Evolutionary conservation across 2,113 vertebrate genomes (phyloP).

Genomic region (Ammodytes marinus): DNA sequence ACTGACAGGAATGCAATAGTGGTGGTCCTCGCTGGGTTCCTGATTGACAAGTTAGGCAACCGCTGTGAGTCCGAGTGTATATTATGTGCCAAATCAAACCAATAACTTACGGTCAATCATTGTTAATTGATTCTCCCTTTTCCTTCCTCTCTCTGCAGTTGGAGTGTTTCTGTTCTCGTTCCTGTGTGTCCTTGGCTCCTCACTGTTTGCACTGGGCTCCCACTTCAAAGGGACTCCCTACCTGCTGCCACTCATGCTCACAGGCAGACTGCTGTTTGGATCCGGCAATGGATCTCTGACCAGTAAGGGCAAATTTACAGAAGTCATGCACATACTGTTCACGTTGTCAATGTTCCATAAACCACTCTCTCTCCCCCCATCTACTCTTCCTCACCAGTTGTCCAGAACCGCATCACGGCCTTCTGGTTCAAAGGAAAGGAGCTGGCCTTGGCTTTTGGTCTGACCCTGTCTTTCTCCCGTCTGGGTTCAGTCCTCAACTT

Average conservation of each 20-base stretch:
- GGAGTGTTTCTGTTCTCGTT: constrained; percentile 88
- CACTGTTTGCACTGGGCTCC: constrained; percentile 88
- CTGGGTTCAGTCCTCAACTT: constrained; percentile 90
- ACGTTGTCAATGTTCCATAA: neutral
- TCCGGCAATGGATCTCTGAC: constrained; percentile 88
- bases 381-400: constrained; percentile 72
- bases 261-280: constrained; percentile 87
- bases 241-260: constrained; percentile 88
- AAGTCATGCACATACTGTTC: neutral
- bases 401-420: constrained; percentile 88
- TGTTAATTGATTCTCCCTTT: neutral
- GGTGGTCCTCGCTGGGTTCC: constrained; percentile 87
- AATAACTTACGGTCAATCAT: fast-evolving
- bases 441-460: constrained; percentile 86
- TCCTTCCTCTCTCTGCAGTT: constrained; percentile 67
- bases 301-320: constrained; percentile 71
- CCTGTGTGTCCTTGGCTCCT: constrained; percentile 86
- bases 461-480: constrained; percentile 86
- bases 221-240: constrained; percentile 87
- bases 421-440: constrained; percentile 91
- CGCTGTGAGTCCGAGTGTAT: constrained; percentile 76
- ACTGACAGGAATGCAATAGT: constrained; percentile 85
- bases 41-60: constrained; percentile 90
- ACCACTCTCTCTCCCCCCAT: neutral
- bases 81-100: neutral